Conservation (phyloP, 64 coral and sea anemone species). For the Pocillopora verrucosa region DNA sequence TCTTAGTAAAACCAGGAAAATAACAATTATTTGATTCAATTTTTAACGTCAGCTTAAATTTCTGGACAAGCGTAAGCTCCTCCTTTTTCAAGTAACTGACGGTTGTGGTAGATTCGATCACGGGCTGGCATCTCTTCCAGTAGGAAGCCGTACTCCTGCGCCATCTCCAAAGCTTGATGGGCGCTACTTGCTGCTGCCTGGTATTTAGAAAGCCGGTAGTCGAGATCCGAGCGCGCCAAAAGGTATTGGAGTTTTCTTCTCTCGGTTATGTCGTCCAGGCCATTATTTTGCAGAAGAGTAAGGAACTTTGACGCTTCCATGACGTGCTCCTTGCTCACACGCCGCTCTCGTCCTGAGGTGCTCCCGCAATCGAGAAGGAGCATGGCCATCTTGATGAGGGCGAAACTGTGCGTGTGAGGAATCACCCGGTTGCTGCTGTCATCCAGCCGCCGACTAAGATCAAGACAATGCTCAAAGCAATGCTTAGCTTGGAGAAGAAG, state of each 20-base stretch:
- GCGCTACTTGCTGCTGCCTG: not conserved
- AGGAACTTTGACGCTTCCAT: conserved; percentile 21
- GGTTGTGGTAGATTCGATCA: not conserved
- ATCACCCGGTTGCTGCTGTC: not conserved
- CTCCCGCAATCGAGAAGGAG: conserved; percentile 33
- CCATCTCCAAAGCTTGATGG: not conserved
- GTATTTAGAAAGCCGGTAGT: not conserved
- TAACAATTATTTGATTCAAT: too few relatives aligned
- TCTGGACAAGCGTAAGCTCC: not conserved
- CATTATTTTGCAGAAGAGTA: not conserved
- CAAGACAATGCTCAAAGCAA: not conserved
- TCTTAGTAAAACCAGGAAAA: too few relatives aligned
- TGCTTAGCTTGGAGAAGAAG: not conserved
- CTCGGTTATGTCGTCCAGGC: conserved; percentile 2
- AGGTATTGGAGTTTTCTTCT: conserved; percentile 26
- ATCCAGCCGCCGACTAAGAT: not conserved
- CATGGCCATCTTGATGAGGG: conserved; percentile 36
- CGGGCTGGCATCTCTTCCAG: not conserved
- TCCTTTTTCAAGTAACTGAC: not conserved
- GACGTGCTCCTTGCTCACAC: not conserved
- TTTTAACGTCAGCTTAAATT: not conserved
- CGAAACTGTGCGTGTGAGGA: conserved; percentile 28
- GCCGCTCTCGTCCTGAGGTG: conserved; percentile 37
- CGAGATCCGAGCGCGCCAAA: conserved; percentile 21
- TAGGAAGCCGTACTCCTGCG: conserved; percentile 3